A percentile compares a stretch with the other conserved stretches of the same genome.
phyloP scores from a whole-genome alignment of 2,113 vertebrate species.

The Rhea americana region DNA sequence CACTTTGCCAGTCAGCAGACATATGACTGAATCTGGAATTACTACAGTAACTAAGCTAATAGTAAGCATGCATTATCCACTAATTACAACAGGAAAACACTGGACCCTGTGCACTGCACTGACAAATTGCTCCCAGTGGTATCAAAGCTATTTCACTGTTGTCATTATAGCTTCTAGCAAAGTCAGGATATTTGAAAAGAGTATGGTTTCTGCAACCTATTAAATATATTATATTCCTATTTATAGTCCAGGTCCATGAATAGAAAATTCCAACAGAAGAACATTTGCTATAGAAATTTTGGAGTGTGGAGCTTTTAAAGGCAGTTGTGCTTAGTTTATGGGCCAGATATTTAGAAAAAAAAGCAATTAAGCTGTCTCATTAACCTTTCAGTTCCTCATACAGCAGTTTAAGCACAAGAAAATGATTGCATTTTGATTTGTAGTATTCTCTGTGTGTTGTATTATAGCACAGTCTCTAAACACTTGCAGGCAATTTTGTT shows the following conservation, averaged over 20 bases:
- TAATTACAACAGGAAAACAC: slow-evolving; percentile 71
- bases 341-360: slow-evolving; percentile 40
- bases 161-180: slow-evolving; percentile 57
- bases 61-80: slow-evolving; percentile 49
- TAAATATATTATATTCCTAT: slow-evolving; percentile 57
- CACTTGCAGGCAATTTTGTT: slow-evolving; percentile 15
- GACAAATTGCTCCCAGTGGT: slow-evolving; percentile 84
- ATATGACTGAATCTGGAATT: slow-evolving; percentile 75
- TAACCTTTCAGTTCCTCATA: slow-evolving; percentile 44
- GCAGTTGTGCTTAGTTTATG: slow-evolving; percentile 44
- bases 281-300: slow-evolving; percentile 32
- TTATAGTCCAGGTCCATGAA: slow-evolving; percentile 45
- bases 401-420: neutral
- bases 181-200: slow-evolving; percentile 66
- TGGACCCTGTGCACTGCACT: slow-evolving; percentile 66
- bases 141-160: slow-evolving; percentile 58
- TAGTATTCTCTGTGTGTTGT: neutral
- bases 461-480: neutral
- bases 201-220: slow-evolving; percentile 63
- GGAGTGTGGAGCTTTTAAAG: slow-evolving; percentile 34
- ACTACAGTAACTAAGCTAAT: slow-evolving; percentile 76
- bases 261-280: slow-evolving; percentile 54
- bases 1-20: slow-evolving; percentile 53
- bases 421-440: slow-evolving; percentile 54
- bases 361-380: slow-evolving; percentile 46